Evolutionary conservation across 2,888 invertebrate genomes (phyloP).

Genomic region (Drosophila seclusa): DNA sequence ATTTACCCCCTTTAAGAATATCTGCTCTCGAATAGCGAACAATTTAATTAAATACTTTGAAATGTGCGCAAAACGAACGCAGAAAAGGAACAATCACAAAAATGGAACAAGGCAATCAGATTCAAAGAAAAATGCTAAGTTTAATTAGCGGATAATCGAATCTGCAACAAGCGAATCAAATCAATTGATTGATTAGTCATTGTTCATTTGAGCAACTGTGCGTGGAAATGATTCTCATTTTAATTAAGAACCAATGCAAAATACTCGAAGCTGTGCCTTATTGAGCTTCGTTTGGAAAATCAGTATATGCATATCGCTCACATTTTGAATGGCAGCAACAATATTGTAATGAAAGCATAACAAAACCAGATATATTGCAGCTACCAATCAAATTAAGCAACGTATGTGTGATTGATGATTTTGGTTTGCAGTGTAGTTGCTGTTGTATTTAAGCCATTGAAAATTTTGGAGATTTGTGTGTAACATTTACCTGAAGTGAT

Average conservation of each 20-base stretch:
- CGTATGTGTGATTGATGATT: slow-evolving; percentile 4
- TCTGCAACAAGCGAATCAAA: slow-evolving; percentile 48
- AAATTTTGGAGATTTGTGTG: background rate
- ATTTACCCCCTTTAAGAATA: background rate
- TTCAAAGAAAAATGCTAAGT: slow-evolving; percentile 28
- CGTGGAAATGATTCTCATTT: slow-evolving; percentile 36
- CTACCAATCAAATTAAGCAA: slow-evolving; percentile 1
- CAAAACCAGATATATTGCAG: slow-evolving; percentile 2
- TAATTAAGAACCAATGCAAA: slow-evolving; percentile 44
- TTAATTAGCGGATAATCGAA: slow-evolving; percentile 57
- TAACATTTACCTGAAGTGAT: background rate
- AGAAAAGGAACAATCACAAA: slow-evolving; percentile 6
- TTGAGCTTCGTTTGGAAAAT: background rate
- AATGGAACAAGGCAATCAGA: slow-evolving; percentile 47
- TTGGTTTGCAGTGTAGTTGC: background rate
- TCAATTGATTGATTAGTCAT: slow-evolving; percentile 39
- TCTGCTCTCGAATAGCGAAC: slow-evolving; percentile 51
- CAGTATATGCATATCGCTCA: slow-evolving; percentile 3
- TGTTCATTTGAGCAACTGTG: slow-evolving; percentile 23
- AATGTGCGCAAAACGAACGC: slow-evolving; percentile 21
- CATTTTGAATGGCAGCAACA: background rate
- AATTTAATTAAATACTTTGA: slow-evolving; percentile 68
- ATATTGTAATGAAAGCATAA: slow-evolving; percentile 18
- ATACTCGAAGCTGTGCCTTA: background rate
- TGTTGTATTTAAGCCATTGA: background rate